phyloP scores from a whole-genome alignment of 2,797 vertebrate species.

The Esox lucius region DNA sequence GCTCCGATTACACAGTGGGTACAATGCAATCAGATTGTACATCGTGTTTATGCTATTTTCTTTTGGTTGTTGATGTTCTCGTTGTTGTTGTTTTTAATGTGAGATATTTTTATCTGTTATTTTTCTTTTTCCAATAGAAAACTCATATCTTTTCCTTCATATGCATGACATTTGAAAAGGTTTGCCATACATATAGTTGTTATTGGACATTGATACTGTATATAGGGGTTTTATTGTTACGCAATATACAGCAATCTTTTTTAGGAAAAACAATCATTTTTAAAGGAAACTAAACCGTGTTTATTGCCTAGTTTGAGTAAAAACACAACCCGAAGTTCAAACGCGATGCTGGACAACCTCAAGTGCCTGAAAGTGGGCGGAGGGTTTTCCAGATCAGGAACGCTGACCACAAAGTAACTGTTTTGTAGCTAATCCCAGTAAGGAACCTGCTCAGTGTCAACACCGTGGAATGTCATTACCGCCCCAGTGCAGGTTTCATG shows the following conservation, averaged over 20 bases:
- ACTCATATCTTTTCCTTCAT: conserved; percentile 81
- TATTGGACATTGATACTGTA: conserved; percentile 93
- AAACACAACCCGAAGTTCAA: conserved; percentile 40
- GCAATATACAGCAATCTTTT: conserved; percentile 81
- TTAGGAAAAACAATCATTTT: conserved; percentile 64
- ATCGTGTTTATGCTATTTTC: conserved; percentile 79
- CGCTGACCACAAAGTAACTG: conserved; percentile 53
- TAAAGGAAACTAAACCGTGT: conserved; percentile 68
- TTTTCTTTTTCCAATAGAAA: conserved; percentile 74
- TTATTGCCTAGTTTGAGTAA: conserved; percentile 42
- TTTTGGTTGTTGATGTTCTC: conserved; percentile 70
- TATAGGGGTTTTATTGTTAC: conserved; percentile 82
- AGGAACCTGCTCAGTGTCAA: conserved; percentile 33
- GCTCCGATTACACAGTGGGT: conserved; percentile 64
- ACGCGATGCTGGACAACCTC: conserved; percentile 75
- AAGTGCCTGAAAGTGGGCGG: conserved; percentile 74
- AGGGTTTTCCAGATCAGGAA: conserved; percentile 75
- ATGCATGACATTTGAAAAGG: conserved; percentile 86
- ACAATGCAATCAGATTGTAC: conserved; percentile 89
- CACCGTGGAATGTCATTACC: not conserved
- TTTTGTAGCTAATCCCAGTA: conserved; percentile 29
- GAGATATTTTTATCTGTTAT: conserved; percentile 74
- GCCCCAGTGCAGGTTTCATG: not conserved
- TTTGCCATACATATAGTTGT: conserved; percentile 86
- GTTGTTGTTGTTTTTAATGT: conserved; percentile 62